These are phyloP conservation scores for Athetis lepigone DNA, from an alignment of 2,888 invertebrate species.

Conservation along the genomic window DNA sequence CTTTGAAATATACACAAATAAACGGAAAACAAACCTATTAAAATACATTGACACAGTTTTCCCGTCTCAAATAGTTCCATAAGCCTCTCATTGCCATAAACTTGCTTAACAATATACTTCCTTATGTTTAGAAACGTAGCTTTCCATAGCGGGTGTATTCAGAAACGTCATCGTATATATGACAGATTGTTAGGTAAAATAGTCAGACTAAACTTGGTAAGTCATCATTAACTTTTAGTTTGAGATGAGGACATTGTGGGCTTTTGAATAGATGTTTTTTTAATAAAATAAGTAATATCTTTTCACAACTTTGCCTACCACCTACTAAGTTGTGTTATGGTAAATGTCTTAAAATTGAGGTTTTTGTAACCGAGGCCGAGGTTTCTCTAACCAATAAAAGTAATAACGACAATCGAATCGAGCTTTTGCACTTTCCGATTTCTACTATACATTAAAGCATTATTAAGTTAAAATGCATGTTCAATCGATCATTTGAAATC, in stretches of 20 bases:
- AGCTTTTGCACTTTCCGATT: too few relatives aligned
- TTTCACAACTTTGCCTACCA: neutral
- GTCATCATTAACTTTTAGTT: slow-evolving; percentile 24
- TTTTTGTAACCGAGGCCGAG: too few relatives aligned
- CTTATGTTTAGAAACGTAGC: slow-evolving; percentile 54
- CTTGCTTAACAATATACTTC: slow-evolving; percentile 53
- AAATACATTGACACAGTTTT: slow-evolving; percentile 43
- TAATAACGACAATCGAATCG: too few relatives aligned
- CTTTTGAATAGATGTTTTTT: neutral
- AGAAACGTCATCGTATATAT: slow-evolving; percentile 39
- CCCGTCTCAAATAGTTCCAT: slow-evolving; percentile 43
- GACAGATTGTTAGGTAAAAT: slow-evolving; percentile 34
- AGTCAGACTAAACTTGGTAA: slow-evolving; percentile 40
- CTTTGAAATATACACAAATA: neutral
- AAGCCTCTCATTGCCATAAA: slow-evolving; percentile 59
- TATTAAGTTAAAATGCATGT: neutral
- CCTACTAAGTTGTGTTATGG: too few relatives aligned
- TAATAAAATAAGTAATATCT: neutral
- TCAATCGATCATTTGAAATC: neutral
- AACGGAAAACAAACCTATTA: neutral
- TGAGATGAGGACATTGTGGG: slow-evolving; percentile 25
- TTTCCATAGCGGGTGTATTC: slow-evolving; percentile 42
- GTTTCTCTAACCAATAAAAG: too few relatives aligned
- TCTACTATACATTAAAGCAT: too few relatives aligned
- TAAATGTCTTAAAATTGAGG: too few relatives aligned